Percentiles rank a stretch among this genome's conserved stretches.
Evolutionary conservation across 1,140 invertebrate species (phyloP).

Genomic region (Neoseiulus cucumeris): DNA sequence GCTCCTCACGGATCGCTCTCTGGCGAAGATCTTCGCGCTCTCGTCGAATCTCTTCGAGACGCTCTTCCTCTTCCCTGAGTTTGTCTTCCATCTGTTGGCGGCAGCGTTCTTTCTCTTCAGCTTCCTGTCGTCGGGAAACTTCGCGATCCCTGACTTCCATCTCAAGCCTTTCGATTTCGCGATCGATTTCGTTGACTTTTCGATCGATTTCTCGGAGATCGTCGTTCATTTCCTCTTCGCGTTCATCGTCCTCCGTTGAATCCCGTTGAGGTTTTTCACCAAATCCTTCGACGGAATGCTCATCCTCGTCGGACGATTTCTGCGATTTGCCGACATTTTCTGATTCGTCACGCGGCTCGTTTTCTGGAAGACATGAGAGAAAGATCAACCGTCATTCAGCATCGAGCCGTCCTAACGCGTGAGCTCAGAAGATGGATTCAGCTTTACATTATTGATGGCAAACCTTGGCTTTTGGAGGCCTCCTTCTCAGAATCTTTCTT

Average conservation of each 20-base stretch:
- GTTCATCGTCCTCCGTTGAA: neutral
- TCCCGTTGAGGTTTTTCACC: too few species aligned
- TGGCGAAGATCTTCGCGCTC: neutral
- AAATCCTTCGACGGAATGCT: too few species aligned
- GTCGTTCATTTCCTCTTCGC: slow-evolving; percentile 3
- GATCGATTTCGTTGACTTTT: slow-evolving; percentile 7
- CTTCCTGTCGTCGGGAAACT: neutral
- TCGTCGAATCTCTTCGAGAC: neutral
- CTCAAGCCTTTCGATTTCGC: neutral
- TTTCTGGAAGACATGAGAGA: too few species aligned
- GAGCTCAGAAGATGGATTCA: too few species aligned
- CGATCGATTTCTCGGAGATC: slow-evolving; percentile 4
- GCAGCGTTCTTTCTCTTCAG: neutral
- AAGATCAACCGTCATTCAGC: too few species aligned
- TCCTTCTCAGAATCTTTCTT: slow-evolving; percentile 2
- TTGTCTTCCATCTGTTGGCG: neutral
- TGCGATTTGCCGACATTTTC: too few species aligned
- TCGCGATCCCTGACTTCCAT: slow-evolving; percentile 1
- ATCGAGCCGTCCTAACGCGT: too few species aligned
- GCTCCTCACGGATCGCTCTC: neutral
- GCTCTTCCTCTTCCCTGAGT: neutral
- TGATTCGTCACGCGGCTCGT: too few species aligned
- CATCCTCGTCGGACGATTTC: too few species aligned
- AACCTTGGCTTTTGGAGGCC: too few species aligned
- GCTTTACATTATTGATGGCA: too few species aligned